Percentiles rank a stretch among this genome's conserved stretches.
Conservation (phyloP, 2,113 vertebrate genomes). For the Cyphomyrus discorhynchus region DNA sequence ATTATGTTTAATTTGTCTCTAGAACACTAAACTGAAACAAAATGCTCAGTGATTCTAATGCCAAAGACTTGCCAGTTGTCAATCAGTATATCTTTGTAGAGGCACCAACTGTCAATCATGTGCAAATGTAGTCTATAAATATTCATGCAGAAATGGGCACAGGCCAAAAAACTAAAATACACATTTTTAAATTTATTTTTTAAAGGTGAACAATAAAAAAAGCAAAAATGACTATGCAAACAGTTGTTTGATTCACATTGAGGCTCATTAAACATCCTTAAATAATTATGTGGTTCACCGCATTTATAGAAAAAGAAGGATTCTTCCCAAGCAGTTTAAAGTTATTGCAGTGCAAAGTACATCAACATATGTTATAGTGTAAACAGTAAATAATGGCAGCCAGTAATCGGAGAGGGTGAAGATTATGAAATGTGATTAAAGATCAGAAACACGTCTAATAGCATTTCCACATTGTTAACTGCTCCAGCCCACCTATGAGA, state of each 20-base stretch:
- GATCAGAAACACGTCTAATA: background rate
- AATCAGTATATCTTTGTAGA: background rate
- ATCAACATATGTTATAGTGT: background rate
- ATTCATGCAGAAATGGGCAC: background rate
- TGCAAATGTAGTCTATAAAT: background rate
- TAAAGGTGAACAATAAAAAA: background rate
- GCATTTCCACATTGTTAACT: background rate
- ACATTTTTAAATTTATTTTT: background rate
- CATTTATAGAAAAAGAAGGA: background rate
- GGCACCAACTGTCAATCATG: background rate
- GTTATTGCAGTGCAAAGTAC: background rate
- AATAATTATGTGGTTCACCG: background rate
- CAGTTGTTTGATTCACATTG: background rate
- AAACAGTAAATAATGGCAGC: background rate
- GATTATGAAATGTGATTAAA: slow-evolving; percentile 5
- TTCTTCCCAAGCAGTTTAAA: background rate
- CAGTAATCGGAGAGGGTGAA: background rate
- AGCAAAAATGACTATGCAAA: background rate
- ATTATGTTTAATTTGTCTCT: background rate
- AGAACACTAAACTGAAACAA: background rate
- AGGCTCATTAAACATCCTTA: background rate
- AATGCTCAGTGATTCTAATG: background rate
- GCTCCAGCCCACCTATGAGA: background rate
- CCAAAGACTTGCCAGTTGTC: background rate
- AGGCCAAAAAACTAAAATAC: background rate